Base-by-base conservation (phyloP, 2,888 invertebrate genomes). In the Lypha dubia region DNA sequence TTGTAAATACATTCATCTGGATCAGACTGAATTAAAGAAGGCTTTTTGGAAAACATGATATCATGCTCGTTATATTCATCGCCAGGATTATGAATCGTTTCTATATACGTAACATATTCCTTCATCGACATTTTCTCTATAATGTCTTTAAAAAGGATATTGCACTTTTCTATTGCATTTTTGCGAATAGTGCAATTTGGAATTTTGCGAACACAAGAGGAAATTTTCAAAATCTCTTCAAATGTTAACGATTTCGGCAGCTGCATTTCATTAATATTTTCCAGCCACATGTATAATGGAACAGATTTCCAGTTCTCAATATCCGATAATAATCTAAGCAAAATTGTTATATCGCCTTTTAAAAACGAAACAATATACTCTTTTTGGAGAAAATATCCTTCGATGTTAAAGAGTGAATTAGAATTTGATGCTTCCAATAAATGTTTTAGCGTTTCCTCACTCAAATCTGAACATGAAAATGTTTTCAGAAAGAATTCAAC, bases 381-480 rank as follows among this genome's bases (percentile, higher is more conserved):
- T 1, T 35, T 8, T 0, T 88, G 67, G 9, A 90, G 38, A 44
- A 81, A 85, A 62, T 87, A 83, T 4, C 86, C 74, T 35, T 89
- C 88, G 1, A 86, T 79, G 86, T 89, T 90, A 44, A 88, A 91
- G 0, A 92, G 82, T 70, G 88, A 89, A 9, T 90, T 91, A 22
- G 89, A 87, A 77, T 92, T 92, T 6, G 88, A 87, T 3, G 90
- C 90, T 9, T 82, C 44, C 0, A 92, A 63, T n/a, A 92, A 88
- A 17, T 88, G 83, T 1, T 60, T 15, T 2, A 91, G 41, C 3
- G 89, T 79, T 20, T 88, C 60, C 0, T 76, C 17, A 20, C 22
- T 49, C 32, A 91, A 49, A 35, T 89, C 86, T 0, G 76, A 1
- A 20, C 86, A 81, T 5, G 79, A 74, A 49, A 88, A 89, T 1